These are phyloP conservation scores for Cettia cetti DNA, from an alignment of 2,113 vertebrate species.

Conservation along the genomic window DNA sequence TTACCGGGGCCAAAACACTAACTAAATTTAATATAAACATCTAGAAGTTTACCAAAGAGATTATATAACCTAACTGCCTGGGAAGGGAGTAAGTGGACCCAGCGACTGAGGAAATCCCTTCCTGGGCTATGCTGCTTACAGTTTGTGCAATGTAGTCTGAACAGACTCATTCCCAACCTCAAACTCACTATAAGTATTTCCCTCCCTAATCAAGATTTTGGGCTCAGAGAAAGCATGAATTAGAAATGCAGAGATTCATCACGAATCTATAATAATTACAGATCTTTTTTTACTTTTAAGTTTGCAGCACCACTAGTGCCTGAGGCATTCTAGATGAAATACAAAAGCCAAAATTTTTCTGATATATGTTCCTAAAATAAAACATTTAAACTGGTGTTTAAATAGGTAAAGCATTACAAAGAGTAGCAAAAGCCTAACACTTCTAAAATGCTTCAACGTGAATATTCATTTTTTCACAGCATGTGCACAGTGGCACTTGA, in stretches of 20 bases:
- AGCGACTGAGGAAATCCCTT: not conserved
- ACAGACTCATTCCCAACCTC: not conserved
- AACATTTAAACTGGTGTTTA: not conserved
- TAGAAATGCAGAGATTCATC: not conserved
- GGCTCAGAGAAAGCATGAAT: not conserved
- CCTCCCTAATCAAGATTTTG: not conserved
- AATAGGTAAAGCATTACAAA: not conserved
- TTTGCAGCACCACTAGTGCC: not conserved
- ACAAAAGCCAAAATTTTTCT: not conserved
- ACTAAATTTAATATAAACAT: not conserved
- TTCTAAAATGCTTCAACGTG: not conserved
- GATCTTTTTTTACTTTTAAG: not conserved
- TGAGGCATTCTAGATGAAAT: not conserved
- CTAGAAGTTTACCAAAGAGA: not conserved
- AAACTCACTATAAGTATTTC: not conserved
- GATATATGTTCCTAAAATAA: not conserved
- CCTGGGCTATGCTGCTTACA: not conserved
- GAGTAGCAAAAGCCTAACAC: not conserved
- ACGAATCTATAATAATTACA: not conserved
- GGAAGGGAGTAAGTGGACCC: not conserved
- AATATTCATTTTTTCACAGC: not conserved
- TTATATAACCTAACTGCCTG: not conserved
- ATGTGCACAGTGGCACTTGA: not conserved
- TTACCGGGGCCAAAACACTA: slow-evolving; percentile 8
- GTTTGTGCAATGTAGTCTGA: not conserved